Evolutionary conservation across 2,113 vertebrate species (phyloP).

Genomic region (Psettodes erumei): DNA sequence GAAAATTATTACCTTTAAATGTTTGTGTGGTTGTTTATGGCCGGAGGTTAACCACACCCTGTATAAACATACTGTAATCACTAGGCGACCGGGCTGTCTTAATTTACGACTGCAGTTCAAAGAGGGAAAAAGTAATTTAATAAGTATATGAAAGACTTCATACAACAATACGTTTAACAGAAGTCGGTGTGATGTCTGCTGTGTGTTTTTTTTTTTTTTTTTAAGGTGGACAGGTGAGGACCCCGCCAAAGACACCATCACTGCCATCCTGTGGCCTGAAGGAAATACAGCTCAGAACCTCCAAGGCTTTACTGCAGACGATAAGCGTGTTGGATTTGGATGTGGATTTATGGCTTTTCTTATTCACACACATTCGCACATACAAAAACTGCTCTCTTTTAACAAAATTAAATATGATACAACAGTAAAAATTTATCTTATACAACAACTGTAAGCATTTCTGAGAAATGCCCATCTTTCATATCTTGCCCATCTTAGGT

Average conservation of each 20-base stretch:
- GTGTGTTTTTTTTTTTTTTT: not conserved
- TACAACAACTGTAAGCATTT: constrained; percentile 2
- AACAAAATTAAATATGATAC: constrained; percentile 8
- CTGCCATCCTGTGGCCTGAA: constrained; percentile 64
- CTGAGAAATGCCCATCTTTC: not conserved
- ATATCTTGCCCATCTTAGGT: too few species aligned
- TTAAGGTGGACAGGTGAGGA: not conserved
- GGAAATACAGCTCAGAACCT: constrained; percentile 4
- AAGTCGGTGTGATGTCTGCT: not conserved
- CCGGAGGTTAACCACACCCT: not conserved
- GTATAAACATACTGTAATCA: not conserved
- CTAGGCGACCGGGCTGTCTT: not conserved
- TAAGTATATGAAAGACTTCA: not conserved
- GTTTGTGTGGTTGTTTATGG: not conserved
- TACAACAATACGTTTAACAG: not conserved
- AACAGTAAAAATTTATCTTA: not conserved
- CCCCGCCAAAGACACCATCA: not conserved
- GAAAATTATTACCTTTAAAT: not conserved
- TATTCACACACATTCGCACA: not conserved
- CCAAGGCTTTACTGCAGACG: not conserved
- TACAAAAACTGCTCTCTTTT: not conserved
- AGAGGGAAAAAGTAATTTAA: not conserved
- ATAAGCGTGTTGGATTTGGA: too few species aligned
- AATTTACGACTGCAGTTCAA: not conserved
- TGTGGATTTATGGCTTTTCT: not conserved